Base-by-base conservation (phyloP, 2,113 vertebrate species). In the Redunca redunca region DNA sequence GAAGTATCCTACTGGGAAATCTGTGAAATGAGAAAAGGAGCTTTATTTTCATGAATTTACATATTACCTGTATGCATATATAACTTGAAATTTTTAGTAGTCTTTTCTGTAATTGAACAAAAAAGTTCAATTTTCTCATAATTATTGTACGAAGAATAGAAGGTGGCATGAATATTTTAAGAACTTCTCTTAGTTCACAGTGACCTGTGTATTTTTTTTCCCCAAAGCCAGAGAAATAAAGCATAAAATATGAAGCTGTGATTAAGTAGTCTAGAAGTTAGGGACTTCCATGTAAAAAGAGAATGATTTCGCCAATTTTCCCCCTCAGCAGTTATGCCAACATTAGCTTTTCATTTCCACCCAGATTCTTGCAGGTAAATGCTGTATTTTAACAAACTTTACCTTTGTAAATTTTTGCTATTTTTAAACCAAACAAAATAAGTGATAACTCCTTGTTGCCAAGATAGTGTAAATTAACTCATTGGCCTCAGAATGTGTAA, bases 61-160 rank as follows among this genome's bases (percentile, higher is more conserved):
- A 11, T 48, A 52, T 94, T 90, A 60, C 84, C 50, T 94, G 36
- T 91, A 30, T 87, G 52, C 40, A 62, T 84, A n/a, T 36, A 23
- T 77, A 91, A 94, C 78, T 95, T 82, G 52, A 93, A 94, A 88
- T 85, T 88, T 96, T 78, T 90, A 88, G 53, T 58, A 48, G 86
- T 95, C 71, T 97, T 97, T 86, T 84, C 90, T 91, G 78, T 94
- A 96, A 93, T 97, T 90, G 93, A 88, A 94, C 40, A 87, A 64
- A 95, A 95, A 53, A 90, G 67, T 96, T 98, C 85, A n/a, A 16
- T 96, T 97, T 96, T 91, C 96, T 97, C 92, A 93, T 97, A 86
- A 87, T 78, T 91, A 26, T 90, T 91, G 55, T 93, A 74, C 94
- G 87, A 71, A 91, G 78, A 96, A 90, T 71, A 77, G 85, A 97